phyloP scores from a whole-genome alignment of 2,888 invertebrate species.

The Sepioteuthis lessoniana region DNA sequence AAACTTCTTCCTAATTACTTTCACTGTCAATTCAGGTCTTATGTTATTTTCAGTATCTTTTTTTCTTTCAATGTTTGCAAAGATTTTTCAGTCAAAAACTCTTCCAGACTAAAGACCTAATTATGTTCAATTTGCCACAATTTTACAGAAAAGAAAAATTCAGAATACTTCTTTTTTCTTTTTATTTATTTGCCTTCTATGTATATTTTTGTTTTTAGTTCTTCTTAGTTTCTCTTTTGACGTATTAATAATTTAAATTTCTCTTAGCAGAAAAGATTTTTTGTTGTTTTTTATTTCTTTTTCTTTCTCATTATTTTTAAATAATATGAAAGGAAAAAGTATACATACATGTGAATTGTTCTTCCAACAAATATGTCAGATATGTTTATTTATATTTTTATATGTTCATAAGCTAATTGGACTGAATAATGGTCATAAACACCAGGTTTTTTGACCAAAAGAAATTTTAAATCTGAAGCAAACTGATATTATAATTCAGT shows the following conservation, averaged over 20 bases:
- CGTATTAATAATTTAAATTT: conserved; percentile 33
- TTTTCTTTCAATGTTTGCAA: background rate
- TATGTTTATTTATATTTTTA: background rate
- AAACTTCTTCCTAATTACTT: conserved; percentile 4
- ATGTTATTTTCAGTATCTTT: background rate
- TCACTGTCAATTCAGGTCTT: conserved; percentile 13
- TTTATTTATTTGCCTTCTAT: background rate
- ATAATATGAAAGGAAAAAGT: background rate
- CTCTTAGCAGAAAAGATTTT: no score
- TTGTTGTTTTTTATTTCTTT: background rate
- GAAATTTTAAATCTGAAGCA: background rate
- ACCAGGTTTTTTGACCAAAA: background rate
- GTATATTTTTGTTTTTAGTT: background rate
- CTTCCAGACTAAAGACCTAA: conserved; percentile 33
- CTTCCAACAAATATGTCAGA: no score
- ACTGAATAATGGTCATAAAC: background rate
- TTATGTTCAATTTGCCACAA: background rate
- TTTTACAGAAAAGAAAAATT: background rate
- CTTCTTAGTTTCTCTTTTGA: background rate
- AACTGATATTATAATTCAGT: conserved; percentile 8
- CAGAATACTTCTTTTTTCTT: no score
- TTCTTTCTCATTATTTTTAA: background rate
- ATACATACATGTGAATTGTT: background rate
- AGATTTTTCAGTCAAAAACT: background rate
- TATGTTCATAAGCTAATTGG: background rate